Percentiles rank a stretch among this genome's conserved stretches.
Conservation (phyloP, 1,140 invertebrate species). For the Aphidius ervi region DNA sequence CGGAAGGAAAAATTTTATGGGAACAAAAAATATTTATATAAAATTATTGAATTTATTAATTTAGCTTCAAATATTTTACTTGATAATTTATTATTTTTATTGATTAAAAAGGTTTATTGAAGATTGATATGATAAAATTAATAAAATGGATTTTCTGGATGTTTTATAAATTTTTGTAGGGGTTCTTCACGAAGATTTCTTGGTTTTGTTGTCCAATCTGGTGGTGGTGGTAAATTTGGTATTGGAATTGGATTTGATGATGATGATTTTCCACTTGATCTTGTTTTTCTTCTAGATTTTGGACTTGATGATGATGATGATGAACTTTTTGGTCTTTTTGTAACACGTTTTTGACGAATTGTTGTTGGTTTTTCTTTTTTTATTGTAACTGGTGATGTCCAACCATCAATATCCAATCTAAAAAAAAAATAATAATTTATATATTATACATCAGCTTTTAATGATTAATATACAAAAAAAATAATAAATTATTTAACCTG, state of each 20-base stretch:
- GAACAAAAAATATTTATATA: no score
- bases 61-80: background rate
- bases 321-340: conserved; percentile 16
- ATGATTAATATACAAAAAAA: no score
- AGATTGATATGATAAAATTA: no score
- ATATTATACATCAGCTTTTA: no score
- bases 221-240: conserved; percentile 29
- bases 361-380: conserved; percentile 10
- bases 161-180: conserved; percentile 31
- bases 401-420: background rate
- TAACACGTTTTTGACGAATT: conserved; percentile 5
- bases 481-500: no score
- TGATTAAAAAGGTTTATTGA: no score
- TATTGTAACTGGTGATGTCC: background rate
- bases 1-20: conserved; percentile 42
- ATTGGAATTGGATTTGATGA: conserved; percentile 15
- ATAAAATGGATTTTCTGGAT: background rate
- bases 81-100: background rate
- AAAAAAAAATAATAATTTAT: no score
- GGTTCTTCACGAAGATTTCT: conserved; percentile 32
- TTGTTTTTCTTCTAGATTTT: conserved; percentile 19
- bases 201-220: conserved; percentile 28
- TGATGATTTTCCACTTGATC: conserved; percentile 7
- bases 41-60: conserved; percentile 1
- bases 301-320: conserved; percentile 2